phyloP scores from a whole-genome alignment of 2,797 vertebrate genomes.

The Psittacula echo region DNA sequence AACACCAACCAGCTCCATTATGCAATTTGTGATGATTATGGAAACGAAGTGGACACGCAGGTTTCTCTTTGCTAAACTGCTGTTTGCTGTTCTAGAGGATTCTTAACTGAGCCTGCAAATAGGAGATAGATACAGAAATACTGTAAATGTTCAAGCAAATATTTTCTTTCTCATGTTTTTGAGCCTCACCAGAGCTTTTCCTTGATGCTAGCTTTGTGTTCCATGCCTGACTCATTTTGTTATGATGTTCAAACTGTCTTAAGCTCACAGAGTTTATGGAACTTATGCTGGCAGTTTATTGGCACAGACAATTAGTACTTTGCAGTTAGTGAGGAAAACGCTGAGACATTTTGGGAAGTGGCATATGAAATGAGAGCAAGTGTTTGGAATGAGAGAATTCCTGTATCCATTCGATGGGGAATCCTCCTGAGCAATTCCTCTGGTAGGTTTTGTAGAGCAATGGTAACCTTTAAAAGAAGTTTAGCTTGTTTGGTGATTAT shows the following conservation, averaged over 20 bases:
- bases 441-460: background rate
- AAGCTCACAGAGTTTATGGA: background rate
- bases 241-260: background rate
- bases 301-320: background rate
- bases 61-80: conserved; percentile 1
- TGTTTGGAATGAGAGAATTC: background rate
- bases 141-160: background rate
- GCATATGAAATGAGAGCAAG: background rate
- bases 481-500: background rate
- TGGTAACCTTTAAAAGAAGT: background rate
- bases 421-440: background rate
- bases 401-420: background rate
- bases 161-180: background rate
- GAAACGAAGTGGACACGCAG: background rate
- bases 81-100: background rate
- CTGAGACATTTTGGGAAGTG: background rate
- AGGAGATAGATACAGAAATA: background rate
- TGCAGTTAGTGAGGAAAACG: background rate
- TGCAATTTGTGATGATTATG: background rate
- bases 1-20: background rate
- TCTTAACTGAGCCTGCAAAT: background rate
- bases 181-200: background rate
- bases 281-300: background rate
- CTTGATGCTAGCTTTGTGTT: background rate
- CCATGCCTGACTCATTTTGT: background rate